phyloP scores from a whole-genome alignment of 92 coral and sea anemone genomes.

The Actinernus sp. region DNA sequence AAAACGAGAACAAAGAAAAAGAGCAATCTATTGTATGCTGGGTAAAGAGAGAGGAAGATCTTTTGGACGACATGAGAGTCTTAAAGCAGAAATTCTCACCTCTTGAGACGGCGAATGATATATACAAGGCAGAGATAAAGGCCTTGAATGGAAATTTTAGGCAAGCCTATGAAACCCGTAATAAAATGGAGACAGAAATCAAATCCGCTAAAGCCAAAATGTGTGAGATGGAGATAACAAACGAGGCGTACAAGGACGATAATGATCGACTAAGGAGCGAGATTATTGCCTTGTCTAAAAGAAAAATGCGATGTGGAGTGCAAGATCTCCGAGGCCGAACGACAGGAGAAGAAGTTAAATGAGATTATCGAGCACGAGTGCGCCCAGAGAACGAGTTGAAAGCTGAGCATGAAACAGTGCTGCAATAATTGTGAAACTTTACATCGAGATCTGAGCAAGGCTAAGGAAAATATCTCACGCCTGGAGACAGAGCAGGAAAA shows the following conservation, averaged over 20 bases:
- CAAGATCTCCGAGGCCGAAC: constrained; percentile 75
- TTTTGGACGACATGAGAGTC: constrained; percentile 23
- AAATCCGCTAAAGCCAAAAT: constrained; percentile 74
- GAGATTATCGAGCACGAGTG: constrained; percentile 79
- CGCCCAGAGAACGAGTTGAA: constrained; percentile 51
- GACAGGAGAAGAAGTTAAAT: constrained; percentile 75
- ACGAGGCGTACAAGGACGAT: constrained; percentile 84
- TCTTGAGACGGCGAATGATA: constrained; percentile 61
- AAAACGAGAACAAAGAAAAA: constrained; percentile 53
- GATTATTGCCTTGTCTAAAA: constrained; percentile 69
- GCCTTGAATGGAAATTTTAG: constrained; percentile 33
- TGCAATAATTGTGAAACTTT: constrained; percentile 52
- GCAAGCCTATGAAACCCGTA: constrained; percentile 52
- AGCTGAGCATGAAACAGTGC: constrained; percentile 48
- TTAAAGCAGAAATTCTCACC: constrained; percentile 33
- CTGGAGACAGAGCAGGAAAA: constrained; percentile 72
- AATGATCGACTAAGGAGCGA: constrained; percentile 82
- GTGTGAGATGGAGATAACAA: constrained; percentile 86
- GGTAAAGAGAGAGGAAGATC: constrained; percentile 30
- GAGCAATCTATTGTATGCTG: constrained; percentile 14
- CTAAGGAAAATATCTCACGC: constrained; percentile 55
- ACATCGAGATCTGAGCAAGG: constrained; percentile 66
- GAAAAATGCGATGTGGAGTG: constrained; percentile 80
- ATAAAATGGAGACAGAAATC: constrained; percentile 64
- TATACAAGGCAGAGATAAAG: constrained; percentile 41